These are phyloP conservation scores for Tachina grossa DNA, from an alignment of 2,888 invertebrate species.

Conservation along the genomic window DNA sequence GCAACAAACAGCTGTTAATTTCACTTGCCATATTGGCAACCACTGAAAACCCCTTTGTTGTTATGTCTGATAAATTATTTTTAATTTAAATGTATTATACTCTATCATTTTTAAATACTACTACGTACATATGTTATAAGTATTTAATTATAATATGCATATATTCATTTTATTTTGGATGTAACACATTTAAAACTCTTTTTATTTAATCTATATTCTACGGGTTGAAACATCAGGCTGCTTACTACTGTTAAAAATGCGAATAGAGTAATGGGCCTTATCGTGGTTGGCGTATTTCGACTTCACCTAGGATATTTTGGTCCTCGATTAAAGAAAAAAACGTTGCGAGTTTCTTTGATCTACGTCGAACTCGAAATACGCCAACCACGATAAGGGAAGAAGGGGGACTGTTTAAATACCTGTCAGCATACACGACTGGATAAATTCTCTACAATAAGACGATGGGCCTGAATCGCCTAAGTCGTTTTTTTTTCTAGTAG, in stretches of 20 bases:
- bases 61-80: not conserved
- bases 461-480: conserved; percentile 82
- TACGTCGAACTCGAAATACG: too few relatives aligned
- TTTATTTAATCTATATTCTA: conserved; percentile 48
- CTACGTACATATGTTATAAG: too few relatives aligned
- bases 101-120: not conserved
- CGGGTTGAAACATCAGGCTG: conserved; percentile 48
- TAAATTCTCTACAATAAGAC: conserved; percentile 98
- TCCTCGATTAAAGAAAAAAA: too few relatives aligned
- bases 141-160: too few relatives aligned
- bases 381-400: too few relatives aligned
- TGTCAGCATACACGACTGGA: conserved; percentile 99
- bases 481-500: too few relatives aligned
- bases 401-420: conserved; percentile 86
- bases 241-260: conserved; percentile 13
- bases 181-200: conserved; percentile 50
- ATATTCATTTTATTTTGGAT: not conserved
- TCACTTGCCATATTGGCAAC: too few relatives aligned
- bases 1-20: too few relatives aligned
- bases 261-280: conserved; percentile 13
- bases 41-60: not conserved
- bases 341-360: too few relatives aligned
- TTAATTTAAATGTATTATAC: conserved; percentile 21
- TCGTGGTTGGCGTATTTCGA: too few relatives aligned
- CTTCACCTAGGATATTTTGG: too few relatives aligned